Conservation (phyloP, 2,888 invertebrate species). For the Ligdia adustata region DNA sequence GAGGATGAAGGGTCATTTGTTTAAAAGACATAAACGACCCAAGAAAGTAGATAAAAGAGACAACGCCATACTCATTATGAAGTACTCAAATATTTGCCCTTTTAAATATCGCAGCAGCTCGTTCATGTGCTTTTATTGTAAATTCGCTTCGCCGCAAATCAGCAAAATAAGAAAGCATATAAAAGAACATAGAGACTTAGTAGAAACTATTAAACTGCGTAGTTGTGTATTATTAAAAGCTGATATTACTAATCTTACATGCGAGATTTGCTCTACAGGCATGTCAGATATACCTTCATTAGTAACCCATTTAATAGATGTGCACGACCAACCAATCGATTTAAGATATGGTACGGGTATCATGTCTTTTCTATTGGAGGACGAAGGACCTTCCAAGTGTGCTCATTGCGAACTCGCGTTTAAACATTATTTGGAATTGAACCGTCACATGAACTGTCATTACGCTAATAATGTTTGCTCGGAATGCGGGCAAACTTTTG, state of each 20-base stretch:
- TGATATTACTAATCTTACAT: conserved; percentile 9
- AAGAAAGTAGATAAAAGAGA: not conserved
- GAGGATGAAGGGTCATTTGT: not conserved
- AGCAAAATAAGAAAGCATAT: not conserved
- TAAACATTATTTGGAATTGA: conserved; percentile 18
- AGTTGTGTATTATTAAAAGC: conserved; percentile 4
- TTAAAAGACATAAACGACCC: not conserved
- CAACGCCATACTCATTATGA: not conserved
- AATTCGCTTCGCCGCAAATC: not conserved
- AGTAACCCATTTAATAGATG: conserved; percentile 4
- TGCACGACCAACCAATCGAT: conserved; percentile 1
- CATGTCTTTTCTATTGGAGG: conserved; percentile 5
- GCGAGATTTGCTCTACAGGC: conserved; percentile 1
- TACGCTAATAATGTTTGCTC: conserved; percentile 16
- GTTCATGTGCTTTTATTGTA: not conserved
- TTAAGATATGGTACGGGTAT: conserved; percentile 4
- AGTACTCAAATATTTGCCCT: not conserved
- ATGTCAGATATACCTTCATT: not conserved
- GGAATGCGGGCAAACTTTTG: conserved; percentile 16
- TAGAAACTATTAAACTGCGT: not conserved
- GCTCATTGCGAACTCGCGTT: conserved; percentile 15
- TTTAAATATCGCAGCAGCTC: not conserved
- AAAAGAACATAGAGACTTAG: not conserved
- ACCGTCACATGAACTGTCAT: conserved; percentile 27
- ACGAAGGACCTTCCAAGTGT: conserved; percentile 12